Conservation (phyloP, 2,797 vertebrate genomes). For the Nannoperca australis region DNA sequence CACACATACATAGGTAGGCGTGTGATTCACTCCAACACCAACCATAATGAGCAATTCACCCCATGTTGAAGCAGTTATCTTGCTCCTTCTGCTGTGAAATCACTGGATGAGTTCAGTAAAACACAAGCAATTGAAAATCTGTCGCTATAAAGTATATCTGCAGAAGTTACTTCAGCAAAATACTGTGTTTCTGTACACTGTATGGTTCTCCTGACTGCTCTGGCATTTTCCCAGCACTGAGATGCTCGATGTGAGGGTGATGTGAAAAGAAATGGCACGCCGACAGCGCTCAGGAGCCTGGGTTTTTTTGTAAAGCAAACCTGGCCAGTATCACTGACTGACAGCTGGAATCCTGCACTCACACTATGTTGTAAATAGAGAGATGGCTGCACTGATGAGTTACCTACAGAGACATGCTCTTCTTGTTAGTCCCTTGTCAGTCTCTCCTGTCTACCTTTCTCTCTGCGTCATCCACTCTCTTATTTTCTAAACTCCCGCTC, state of each 20-base stretch:
- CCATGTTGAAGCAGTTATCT: conserved; percentile 47
- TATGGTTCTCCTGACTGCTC: conserved; percentile 6
- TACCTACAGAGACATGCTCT: conserved; percentile 21
- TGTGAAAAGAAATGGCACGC: conserved; percentile 20
- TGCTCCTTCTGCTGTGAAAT: conserved; percentile 54
- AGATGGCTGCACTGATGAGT: conserved; percentile 44
- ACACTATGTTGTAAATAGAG: conserved; percentile 32
- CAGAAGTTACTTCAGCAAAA: conserved; percentile 30
- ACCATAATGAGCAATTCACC: conserved; percentile 55
- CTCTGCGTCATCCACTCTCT: conserved; percentile 1
- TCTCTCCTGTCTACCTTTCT: background rate
- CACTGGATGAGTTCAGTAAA: conserved; percentile 38
- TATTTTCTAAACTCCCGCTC: background rate
- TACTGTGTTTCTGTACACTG: background rate
- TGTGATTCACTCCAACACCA: conserved; percentile 38
- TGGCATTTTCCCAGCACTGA: conserved; percentile 43
- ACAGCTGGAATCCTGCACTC: conserved; percentile 34
- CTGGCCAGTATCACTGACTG: conserved; percentile 39
- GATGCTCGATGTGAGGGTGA: conserved; percentile 24
- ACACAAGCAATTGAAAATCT: conserved; percentile 8
- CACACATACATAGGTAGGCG: conserved; percentile 23
- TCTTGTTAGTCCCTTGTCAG: conserved; percentile 19
- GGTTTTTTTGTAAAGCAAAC: conserved; percentile 19
- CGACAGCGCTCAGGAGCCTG: conserved; percentile 38
- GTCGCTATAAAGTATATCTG: background rate